Conservation (phyloP, 2,888 invertebrate species). For the Drosophila gaucha region DNA sequence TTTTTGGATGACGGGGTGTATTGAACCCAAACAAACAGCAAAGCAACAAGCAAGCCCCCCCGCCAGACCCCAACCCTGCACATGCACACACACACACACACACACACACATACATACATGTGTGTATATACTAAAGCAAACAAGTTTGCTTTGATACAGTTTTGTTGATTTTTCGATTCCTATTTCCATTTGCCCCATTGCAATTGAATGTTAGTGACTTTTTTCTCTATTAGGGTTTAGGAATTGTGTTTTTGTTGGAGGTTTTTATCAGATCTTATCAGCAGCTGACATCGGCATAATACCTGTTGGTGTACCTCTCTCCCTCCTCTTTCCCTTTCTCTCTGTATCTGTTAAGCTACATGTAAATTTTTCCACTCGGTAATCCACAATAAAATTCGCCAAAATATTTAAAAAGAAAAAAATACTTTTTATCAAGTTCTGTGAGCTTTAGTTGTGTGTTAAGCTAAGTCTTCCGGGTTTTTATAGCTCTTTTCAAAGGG, state of each 20-base stretch:
- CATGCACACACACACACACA: conserved; percentile 3
- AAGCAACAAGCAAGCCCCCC: neutral
- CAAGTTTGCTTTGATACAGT: conserved; percentile 72
- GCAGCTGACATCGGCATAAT: conserved; percentile 26
- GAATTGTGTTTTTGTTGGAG: conserved; percentile 15
- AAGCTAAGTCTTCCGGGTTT: conserved; percentile 13
- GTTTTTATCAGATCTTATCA: conserved; percentile 53
- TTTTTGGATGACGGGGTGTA: conserved; percentile 54
- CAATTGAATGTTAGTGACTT: conserved; percentile 18
- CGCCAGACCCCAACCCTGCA: neutral
- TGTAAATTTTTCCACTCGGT: conserved; percentile 52
- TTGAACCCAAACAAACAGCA: conserved; percentile 72
- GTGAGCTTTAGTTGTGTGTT: conserved; percentile 1
- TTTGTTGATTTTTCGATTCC: conserved; percentile 40
- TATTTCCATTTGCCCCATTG: conserved; percentile 23
- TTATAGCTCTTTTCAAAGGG: neutral
- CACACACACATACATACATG: neutral
- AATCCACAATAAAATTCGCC: conserved; percentile 17
- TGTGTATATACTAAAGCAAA: conserved; percentile 46
- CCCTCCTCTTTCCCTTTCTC: neutral
- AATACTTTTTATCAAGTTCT: conserved; percentile 12
- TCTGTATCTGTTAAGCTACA: conserved; percentile 29
- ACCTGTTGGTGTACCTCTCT: conserved; percentile 10
- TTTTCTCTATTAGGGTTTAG: conserved; percentile 7
- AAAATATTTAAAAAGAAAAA: conserved; percentile 15